These are phyloP conservation scores for Mionectes macconnelli DNA, from an alignment of 2,113 vertebrate species.

Conservation along the genomic window DNA sequence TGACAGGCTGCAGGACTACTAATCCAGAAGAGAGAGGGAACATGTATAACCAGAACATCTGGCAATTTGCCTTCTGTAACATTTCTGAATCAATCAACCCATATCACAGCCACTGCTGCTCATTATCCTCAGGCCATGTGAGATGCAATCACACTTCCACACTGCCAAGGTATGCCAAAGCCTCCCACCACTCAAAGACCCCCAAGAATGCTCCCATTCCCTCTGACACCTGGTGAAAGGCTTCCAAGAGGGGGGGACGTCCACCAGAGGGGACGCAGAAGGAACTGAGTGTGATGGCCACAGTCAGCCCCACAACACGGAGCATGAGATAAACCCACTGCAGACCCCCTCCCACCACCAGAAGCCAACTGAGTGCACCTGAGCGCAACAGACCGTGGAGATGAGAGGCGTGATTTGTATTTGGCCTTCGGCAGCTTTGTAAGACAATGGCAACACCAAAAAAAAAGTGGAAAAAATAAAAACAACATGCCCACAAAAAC, in stretches of 20 bases:
- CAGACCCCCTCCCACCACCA: background rate
- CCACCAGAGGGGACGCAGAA: background rate
- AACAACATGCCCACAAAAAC: too few species aligned
- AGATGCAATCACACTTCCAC: background rate
- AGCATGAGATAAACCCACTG: background rate
- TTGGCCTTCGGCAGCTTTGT: background rate
- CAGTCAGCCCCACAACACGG: fast-evolving
- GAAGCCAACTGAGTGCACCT: background rate
- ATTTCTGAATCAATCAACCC: background rate
- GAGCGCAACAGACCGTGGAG: too few species aligned
- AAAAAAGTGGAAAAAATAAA: background rate
- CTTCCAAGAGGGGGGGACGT: too few species aligned
- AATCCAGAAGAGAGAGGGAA: background rate
- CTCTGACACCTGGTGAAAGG: background rate
- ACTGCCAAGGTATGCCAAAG: fast-evolving
- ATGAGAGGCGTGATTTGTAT: background rate
- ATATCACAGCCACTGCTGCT: background rate
- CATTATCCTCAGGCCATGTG: fast-evolving
- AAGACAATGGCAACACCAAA: background rate
- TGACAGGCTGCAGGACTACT: fast-evolving
- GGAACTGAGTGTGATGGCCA: fast-evolving
- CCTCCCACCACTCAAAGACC: background rate
- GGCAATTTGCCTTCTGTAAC: background rate
- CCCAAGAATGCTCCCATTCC: background rate
- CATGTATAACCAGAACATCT: background rate